Evolutionary conservation across 2,797 vertebrate species (phyloP).

Genomic region (Falco cherrug): DNA sequence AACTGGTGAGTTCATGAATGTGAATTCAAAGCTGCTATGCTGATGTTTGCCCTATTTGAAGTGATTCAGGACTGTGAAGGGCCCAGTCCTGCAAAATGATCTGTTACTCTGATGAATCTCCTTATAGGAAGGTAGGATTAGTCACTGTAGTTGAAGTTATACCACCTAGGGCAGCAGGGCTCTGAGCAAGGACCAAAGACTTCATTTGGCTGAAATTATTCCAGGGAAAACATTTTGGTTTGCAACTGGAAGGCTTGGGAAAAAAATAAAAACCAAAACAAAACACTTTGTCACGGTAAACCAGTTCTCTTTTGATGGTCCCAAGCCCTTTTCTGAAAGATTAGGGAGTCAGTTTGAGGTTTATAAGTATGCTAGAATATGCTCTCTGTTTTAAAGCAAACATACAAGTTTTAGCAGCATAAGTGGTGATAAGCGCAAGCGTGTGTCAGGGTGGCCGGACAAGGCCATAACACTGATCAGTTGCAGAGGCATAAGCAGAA

Average conservation of each 20-base stretch:
- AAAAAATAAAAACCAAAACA: background rate
- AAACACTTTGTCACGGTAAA: background rate
- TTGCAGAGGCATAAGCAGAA: background rate
- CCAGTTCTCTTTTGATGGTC: background rate
- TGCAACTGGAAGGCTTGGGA: background rate
- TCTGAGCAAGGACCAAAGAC: background rate
- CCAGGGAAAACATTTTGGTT: background rate
- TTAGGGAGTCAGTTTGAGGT: background rate
- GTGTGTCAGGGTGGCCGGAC: background rate
- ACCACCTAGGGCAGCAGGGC: background rate
- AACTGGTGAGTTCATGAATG: background rate
- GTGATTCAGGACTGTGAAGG: background rate
- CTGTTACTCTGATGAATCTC: background rate
- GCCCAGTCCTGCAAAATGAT: background rate
- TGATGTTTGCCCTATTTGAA: background rate
- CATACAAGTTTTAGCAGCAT: rapidly evolving
- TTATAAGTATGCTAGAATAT: background rate
- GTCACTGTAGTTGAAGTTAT: background rate
- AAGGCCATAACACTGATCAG: rapidly evolving
- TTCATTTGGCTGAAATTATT: background rate
- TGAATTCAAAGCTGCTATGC: background rate
- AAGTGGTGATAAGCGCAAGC: background rate
- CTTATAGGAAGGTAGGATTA: background rate
- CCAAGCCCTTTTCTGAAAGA: background rate
- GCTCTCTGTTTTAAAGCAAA: background rate